These are phyloP conservation scores for Quadroppia sp. DNA, from an alignment of 2,888 invertebrate species.

Conservation along the genomic window DNA sequence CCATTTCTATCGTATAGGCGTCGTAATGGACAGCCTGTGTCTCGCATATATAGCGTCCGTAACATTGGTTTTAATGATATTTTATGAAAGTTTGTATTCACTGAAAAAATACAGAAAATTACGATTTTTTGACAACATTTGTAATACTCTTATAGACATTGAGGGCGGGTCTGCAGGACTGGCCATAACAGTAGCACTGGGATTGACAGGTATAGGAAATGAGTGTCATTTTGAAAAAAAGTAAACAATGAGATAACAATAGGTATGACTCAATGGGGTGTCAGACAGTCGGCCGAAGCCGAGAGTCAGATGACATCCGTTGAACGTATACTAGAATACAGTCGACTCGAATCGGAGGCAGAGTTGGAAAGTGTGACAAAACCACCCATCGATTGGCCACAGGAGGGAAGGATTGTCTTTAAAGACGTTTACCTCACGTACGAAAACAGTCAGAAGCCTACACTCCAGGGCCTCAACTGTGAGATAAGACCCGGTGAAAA, in stretches of 20 bases:
- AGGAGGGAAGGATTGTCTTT: slow-evolving; percentile 4
- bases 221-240: too few relatives aligned
- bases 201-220: too few relatives aligned
- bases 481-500: slow-evolving; percentile 36
- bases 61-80: slow-evolving; percentile 64
- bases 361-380: slow-evolving; percentile 52
- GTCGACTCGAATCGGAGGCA: slow-evolving; percentile 67
- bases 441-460: not conserved
- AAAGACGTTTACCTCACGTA: slow-evolving; percentile 52
- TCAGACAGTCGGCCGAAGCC: slow-evolving; percentile 57
- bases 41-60: slow-evolving; percentile 78
- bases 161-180: slow-evolving; percentile 63
- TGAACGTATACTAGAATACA: slow-evolving; percentile 76
- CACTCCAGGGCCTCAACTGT: slow-evolving; percentile 25
- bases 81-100: too few relatives aligned
- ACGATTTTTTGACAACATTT: too few relatives aligned
- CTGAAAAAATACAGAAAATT: too few relatives aligned
- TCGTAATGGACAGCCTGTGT: slow-evolving; percentile 84
- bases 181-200: slow-evolving; percentile 62
- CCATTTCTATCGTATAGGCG: too few relatives aligned
- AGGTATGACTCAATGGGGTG: slow-evolving; percentile 58
- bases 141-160: not conserved
- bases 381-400: slow-evolving; percentile 26
- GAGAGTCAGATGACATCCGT: slow-evolving; percentile 60
- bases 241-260: too few relatives aligned